Base-by-base conservation (phyloP, 2,113 vertebrate species). In the Lepus timidus region DNA sequence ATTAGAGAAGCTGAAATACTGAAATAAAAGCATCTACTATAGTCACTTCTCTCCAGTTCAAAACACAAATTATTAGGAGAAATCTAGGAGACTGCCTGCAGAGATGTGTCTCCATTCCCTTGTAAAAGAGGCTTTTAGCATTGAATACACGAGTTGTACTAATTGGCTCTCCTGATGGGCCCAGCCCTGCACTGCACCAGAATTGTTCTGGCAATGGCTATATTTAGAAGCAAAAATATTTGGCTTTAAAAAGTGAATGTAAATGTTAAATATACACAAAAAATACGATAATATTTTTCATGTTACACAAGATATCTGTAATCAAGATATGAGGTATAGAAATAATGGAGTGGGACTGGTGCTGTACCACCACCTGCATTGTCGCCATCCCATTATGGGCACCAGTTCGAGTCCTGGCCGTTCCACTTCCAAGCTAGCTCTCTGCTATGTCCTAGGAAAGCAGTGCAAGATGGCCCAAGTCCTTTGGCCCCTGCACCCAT, bases 1-100 rank as follows among this genome's bases (percentile, higher is more conserved):
- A 85, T 96, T 96, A 97, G 82, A 23, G 62, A 80, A 90, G 51
- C 62, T 82, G 58, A 95, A 92, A 96, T 55, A 70, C 51, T 85
- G 67, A 96, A 96, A 92, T 88, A 94, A 95, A 96, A 92, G 86
- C 33, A 29, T 85, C 29, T n/a, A 55, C 73, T 76, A 11, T 9
- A 81, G 61, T 78, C 39, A 78, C 25, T 90, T 92, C 92, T 92
- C 49, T 90, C 51, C 65, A 73, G 44, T 80, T 83, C 64, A 51
- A 83, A 88, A 82, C 52, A 78, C 61, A 85, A 49, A 96, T 95
- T 95, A 93, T 85, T 49, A 95, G 51, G 27, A 25, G 8, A 82
- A 94, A 92, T 85, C 36, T 44, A 91, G 55, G 49, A 39, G 65
- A 86, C 71, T 88, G n/a, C 55, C 64, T 64, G 12, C 49, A 65